Base-by-base conservation (phyloP, 2,113 vertebrate genomes). In the Rhipidura dahli region DNA sequence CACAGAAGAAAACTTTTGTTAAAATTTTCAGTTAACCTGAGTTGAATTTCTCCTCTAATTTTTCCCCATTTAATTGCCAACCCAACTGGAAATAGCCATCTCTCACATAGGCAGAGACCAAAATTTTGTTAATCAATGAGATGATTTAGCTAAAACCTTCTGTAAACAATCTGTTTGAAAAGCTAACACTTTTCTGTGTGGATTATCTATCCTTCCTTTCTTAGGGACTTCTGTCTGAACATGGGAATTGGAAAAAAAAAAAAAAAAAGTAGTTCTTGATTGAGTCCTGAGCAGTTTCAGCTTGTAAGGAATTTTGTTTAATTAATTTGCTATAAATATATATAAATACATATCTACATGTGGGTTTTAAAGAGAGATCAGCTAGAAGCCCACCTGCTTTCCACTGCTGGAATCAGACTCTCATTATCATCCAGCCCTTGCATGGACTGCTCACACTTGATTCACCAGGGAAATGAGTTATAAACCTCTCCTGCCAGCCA, bases 241-340 rank as follows among this genome's bases (percentile, higher is more conserved):
- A 56, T 14, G 35, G 45, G 60, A 88, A 76, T 63, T 70, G 7
- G n/a, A n/a, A 4, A 31, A 9, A 11, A 9, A 37, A 9, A 12
- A 44, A 7, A 63, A 70, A 68, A 61, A 51, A 3, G 24, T 4
- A 71, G 39, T n/a, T 76, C 22, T 75, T 86, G 68, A 66, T 26
- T 81, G 49, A 93, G 64, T 87, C 65, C 54, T 71, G 57, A 73
- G n/a, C 79, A 84, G 83, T 93, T 91, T 78, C 91, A 92, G 76
- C 80, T 94, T 89, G 65, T 57, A 94, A 93, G 66, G 80, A 93
- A 95, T 92, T 95, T 85, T 73, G 17, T 87, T 94, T 90, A 79
- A 96, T 92, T 93, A 96, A 80, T 82, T 75, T 2, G 28, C 61
- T 87, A 60, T 68, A 93, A 70, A 89, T 82, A 42, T 24, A 66